Conservation (phyloP, 2,797 vertebrate genomes). For the Microctenopoma stevenorrisi region DNA sequence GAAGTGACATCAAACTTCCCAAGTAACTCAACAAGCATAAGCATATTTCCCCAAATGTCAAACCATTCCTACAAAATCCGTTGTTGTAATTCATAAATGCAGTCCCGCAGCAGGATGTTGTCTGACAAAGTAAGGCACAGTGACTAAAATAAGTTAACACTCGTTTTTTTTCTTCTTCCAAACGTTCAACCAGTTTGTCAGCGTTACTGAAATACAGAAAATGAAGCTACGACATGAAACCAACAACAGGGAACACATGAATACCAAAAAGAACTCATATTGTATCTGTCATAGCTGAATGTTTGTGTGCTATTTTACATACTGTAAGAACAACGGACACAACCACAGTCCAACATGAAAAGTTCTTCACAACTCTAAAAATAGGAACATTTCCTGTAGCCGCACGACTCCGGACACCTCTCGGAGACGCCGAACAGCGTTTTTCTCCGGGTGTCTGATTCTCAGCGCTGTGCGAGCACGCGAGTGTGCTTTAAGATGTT, state of each 20-base stretch:
- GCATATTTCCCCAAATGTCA: slow-evolving; percentile 18
- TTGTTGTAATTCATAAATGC: slow-evolving; percentile 32
- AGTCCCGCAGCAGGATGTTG: slow-evolving; percentile 49
- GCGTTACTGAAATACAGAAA: slow-evolving; percentile 57
- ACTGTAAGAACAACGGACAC: slow-evolving; percentile 79
- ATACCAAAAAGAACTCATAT: slow-evolving; percentile 60
- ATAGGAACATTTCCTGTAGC: slow-evolving; percentile 71
- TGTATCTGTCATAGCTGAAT: slow-evolving; percentile 34
- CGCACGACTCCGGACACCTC: slow-evolving; percentile 45
- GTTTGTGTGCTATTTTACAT: slow-evolving; percentile 82
- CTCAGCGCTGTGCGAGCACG: slow-evolving; percentile 61
- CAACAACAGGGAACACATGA: slow-evolving; percentile 54
- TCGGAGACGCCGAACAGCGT: slow-evolving; percentile 46
- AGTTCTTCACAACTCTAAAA: slow-evolving; percentile 81
- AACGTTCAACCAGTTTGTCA: slow-evolving; percentile 26
- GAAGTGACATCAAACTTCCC: not conserved
- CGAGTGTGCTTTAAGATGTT: slow-evolving; percentile 74
- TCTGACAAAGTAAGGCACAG: slow-evolving; percentile 84
- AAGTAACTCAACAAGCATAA: not conserved
- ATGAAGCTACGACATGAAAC: slow-evolving; percentile 64
- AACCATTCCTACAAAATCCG: slow-evolving; percentile 12
- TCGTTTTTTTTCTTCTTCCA: slow-evolving; percentile 16
- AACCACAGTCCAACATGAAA: slow-evolving; percentile 81
- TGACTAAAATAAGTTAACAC: slow-evolving; percentile 75
- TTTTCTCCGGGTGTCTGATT: slow-evolving; percentile 55